These are phyloP conservation scores for Phymanthus crucifer DNA, from an alignment of 92 coral and sea anemone genomes.

Conservation along the genomic window DNA sequence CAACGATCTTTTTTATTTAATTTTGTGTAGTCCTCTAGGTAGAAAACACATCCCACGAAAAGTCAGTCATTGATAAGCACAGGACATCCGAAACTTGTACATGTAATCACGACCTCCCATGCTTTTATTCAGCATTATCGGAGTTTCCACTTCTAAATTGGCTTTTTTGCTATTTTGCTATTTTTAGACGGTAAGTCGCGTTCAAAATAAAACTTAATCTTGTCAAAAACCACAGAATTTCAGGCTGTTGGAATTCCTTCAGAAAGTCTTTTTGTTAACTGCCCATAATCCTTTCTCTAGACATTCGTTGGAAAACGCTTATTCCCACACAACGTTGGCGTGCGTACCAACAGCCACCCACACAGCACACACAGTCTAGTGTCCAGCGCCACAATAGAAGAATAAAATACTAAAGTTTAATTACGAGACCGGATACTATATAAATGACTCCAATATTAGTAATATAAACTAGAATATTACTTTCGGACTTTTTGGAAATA, in stretches of 20 bases:
- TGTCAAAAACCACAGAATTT: slow-evolving; percentile 1
- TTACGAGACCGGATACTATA: neutral
- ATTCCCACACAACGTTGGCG: neutral
- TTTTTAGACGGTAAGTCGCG: neutral
- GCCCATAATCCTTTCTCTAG: neutral
- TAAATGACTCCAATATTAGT: neutral
- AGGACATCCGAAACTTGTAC: slow-evolving; percentile 1
- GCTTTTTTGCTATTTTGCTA: neutral
- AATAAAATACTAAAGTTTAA: neutral
- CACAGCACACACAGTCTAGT: slow-evolving; percentile 4
- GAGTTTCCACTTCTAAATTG: neutral
- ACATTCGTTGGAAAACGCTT: neutral
- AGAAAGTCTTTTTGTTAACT: neutral
- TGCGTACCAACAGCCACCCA: neutral
- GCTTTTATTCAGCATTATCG: neutral
- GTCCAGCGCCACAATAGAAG: neutral
- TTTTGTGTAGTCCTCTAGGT: neutral
- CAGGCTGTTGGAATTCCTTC: neutral
- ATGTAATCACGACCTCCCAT: neutral
- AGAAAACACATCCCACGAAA: neutral
- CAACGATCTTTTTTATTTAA: neutral
- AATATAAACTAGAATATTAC: neutral
- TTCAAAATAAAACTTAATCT: neutral
- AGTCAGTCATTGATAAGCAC: neutral
- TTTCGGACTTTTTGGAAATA: neutral